A percentile compares a stretch with the other conserved stretches of the same genome.
These are phyloP conservation scores for Pteromalus puparum DNA, from an alignment of 1,140 invertebrate species.

Conservation along the genomic window DNA sequence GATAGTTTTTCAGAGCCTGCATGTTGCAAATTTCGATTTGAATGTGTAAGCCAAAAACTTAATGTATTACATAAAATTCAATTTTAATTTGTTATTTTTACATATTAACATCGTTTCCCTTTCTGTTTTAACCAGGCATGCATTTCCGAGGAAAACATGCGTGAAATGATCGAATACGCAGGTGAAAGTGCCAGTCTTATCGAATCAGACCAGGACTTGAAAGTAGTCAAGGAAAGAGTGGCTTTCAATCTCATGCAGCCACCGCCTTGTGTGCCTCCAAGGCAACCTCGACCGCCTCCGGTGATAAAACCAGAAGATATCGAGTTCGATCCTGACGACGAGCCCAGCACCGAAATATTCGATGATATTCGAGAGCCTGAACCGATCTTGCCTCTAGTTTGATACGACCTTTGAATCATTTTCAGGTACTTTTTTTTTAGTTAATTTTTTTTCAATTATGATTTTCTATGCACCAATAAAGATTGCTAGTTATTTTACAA, in stretches of 20 bases:
- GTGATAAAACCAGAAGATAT: constrained; percentile 56
- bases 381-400: constrained; percentile 57
- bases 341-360: constrained; percentile 53
- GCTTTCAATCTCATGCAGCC: constrained; percentile 61
- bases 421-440: not conserved
- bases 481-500: too few species aligned
- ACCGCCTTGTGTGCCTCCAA: constrained; percentile 51
- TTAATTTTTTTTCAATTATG: too few species aligned
- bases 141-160: constrained; percentile 57
- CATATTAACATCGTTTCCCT: too few species aligned
- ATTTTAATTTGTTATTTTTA: too few species aligned
- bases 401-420: constrained; percentile 8
- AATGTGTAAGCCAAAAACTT: not conserved
- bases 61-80: not conserved
- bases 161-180: constrained; percentile 59
- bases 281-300: constrained; percentile 49
- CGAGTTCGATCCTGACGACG: constrained; percentile 66
- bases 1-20: too few species aligned
- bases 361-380: constrained; percentile 57
- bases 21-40: not conserved
- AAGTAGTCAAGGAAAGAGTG: constrained; percentile 58
- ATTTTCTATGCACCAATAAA: too few species aligned
- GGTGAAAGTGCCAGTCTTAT: constrained; percentile 59
- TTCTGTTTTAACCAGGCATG: not conserved
- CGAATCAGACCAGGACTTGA: constrained; percentile 57